phyloP scores from a whole-genome alignment of 2,113 vertebrate species.

The Tenebrosternarchus preto region DNA sequence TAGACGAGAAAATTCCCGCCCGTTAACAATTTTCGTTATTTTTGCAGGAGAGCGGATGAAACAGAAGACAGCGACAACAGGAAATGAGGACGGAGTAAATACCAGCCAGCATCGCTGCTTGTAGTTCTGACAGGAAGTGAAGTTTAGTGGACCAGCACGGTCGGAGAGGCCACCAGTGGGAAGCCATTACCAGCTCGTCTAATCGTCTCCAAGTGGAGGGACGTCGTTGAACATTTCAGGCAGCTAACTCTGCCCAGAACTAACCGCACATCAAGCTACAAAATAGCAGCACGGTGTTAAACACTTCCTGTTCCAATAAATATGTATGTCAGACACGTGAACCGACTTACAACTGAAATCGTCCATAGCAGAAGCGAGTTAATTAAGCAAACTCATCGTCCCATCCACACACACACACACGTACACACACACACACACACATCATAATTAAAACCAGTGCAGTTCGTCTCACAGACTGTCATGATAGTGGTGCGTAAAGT shows the following conservation, averaged over 20 bases:
- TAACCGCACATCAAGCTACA: constrained; percentile 70
- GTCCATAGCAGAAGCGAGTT: background rate
- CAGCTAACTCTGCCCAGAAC: constrained; percentile 55
- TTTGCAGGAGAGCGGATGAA: constrained; percentile 70
- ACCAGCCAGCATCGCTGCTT: constrained; percentile 65
- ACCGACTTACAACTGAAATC: constrained; percentile 43
- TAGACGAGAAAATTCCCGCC: constrained; percentile 63
- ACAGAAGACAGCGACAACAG: constrained; percentile 68
- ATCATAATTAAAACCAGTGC: constrained; percentile 49
- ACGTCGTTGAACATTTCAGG: constrained; percentile 5
- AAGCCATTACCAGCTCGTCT: constrained; percentile 74
- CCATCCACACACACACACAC: background rate
- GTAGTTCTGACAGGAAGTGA: constrained; percentile 73
- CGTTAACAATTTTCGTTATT: constrained; percentile 69
- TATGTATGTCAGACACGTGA: constrained; percentile 70
- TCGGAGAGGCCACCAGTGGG: constrained; percentile 55
- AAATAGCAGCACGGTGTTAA: constrained; percentile 70
- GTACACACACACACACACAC: constrained; percentile 30
- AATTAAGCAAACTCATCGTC: constrained; percentile 4
- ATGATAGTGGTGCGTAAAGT: constrained; percentile 21
- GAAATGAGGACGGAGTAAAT: constrained; percentile 73
- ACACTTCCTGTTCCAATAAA: constrained; percentile 74
- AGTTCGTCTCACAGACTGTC: constrained; percentile 45
- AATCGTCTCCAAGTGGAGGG: constrained; percentile 60
- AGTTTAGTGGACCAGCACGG: constrained; percentile 64